Conservation (phyloP, 2,888 invertebrate genomes). For the Drosophila mettleri region DNA sequence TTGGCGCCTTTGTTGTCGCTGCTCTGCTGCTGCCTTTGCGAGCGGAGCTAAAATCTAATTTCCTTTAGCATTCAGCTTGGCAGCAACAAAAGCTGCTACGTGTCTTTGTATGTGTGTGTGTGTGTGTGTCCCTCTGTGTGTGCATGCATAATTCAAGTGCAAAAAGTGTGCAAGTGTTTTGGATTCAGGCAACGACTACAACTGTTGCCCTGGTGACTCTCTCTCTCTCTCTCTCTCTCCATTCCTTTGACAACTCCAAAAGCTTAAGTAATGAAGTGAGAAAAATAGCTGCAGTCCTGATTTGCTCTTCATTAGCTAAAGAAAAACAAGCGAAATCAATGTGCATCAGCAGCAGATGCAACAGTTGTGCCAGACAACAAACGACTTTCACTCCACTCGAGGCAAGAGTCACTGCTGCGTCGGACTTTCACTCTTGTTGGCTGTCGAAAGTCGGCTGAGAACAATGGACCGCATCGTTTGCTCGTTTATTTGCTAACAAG, state of each 20-base stretch:
- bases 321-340: constrained; percentile 5
- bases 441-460: constrained; percentile 37
- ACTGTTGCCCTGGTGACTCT: constrained; percentile 10
- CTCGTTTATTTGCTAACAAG: constrained; percentile 78
- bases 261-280: background rate
- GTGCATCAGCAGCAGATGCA: constrained; percentile 18
- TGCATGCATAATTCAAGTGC: constrained; percentile 67
- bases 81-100: constrained; percentile 41
- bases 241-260: background rate
- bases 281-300: background rate
- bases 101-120: constrained; percentile 9
- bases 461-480: constrained; percentile 74
- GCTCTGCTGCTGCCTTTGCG: constrained; percentile 12
- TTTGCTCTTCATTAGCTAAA: constrained; percentile 13
- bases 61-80: constrained; percentile 50
- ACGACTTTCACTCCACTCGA: background rate
- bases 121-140: constrained; percentile 19
- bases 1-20: constrained; percentile 17
- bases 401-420: background rate
- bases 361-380: constrained; percentile 35
- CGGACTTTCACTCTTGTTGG: constrained; percentile 31
- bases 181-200: background rate
- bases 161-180: constrained; percentile 6
- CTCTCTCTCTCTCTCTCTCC: too few species aligned
- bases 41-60: constrained; percentile 65